These are phyloP conservation scores for Hermatobates lingyangjiaoensis DNA, from an alignment of 1,140 invertebrate species.

Conservation along the genomic window DNA sequence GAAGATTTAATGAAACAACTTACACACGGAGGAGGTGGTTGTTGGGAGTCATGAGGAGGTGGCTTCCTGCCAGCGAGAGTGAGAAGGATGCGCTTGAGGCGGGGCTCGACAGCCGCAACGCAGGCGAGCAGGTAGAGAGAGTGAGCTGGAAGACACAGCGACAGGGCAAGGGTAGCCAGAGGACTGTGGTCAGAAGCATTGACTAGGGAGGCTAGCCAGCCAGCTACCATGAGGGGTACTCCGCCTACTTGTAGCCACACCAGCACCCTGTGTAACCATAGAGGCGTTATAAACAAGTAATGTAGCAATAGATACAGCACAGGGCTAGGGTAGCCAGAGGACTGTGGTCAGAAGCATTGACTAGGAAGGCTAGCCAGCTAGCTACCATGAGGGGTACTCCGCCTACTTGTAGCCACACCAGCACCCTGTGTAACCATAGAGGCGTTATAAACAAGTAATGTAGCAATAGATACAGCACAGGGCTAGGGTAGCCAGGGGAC, in stretches of 20 bases:
- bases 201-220: constrained; percentile 63
- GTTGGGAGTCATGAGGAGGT: constrained; percentile 51
- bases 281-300: not conserved
- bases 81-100: constrained; percentile 39
- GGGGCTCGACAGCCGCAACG: constrained; percentile 27
- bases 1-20: not conserved
- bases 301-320: no score
- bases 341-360: no score
- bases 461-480: no score
- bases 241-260: constrained; percentile 67
- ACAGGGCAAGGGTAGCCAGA: constrained; percentile 44
- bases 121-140: constrained; percentile 46
- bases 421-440: no score
- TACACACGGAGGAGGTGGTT: constrained; percentile 18
- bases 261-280: constrained; percentile 40
- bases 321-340: no score
- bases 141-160: constrained; percentile 40
- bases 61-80: constrained; percentile 68
- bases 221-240: constrained; percentile 51
- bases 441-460: no score
- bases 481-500: no score
- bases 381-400: no score
- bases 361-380: no score
- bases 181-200: constrained; percentile 57
- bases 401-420: no score